Conservation (phyloP, 2,888 invertebrate species). For the Diogma glabrata region DNA sequence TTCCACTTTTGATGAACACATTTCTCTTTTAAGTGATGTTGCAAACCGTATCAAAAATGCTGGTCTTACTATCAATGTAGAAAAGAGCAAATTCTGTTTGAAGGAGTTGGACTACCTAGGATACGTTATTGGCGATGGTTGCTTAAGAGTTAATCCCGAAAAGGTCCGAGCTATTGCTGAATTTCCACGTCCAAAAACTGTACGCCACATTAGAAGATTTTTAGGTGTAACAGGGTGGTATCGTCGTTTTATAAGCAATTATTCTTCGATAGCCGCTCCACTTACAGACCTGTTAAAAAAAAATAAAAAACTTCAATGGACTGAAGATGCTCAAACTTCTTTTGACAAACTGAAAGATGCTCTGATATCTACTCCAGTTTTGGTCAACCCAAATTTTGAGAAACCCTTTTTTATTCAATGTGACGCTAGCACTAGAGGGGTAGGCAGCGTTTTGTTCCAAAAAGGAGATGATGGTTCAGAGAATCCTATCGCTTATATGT, state of each 20-base stretch:
- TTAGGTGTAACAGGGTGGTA: neutral
- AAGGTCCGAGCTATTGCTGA: neutral
- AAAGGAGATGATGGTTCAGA: slow-evolving; percentile 1
- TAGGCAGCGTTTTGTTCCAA: neutral
- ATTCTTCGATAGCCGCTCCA: neutral
- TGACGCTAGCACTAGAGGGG: neutral
- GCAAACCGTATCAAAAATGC: neutral
- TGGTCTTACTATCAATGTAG: neutral
- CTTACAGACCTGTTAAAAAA: neutral
- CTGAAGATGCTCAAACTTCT: no score
- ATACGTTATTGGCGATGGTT: neutral
- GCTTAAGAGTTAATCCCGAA: neutral
- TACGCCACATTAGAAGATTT: neutral
- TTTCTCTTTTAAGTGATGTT: neutral
- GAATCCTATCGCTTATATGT: neutral
- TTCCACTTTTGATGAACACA: neutral
- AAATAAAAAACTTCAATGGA: neutral
- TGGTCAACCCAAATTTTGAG: neutral
- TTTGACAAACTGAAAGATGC: neutral
- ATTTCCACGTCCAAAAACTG: neutral
- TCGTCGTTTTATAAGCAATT: neutral
- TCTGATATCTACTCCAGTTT: neutral
- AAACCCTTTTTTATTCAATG: no score
- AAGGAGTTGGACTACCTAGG: neutral
- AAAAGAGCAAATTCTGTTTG: neutral